Evolutionary conservation across 2,113 vertebrate species (phyloP).

Genomic region (Lates calcarifer): DNA sequence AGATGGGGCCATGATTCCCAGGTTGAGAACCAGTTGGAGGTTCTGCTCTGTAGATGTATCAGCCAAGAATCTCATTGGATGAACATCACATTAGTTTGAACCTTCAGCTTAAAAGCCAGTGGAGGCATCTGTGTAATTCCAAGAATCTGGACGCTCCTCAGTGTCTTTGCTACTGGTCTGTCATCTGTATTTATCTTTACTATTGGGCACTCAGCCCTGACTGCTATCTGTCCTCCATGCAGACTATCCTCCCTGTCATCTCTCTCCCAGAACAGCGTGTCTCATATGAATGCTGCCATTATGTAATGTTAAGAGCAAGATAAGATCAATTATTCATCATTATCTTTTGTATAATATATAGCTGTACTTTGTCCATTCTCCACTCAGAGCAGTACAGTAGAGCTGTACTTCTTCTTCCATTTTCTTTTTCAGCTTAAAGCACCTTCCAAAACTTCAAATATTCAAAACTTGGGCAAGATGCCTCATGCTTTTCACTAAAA

Average conservation of each 20-base stretch:
- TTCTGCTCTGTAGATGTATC: background rate
- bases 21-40: background rate
- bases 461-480: background rate
- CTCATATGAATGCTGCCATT: conserved; percentile 51
- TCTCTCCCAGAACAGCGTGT: conserved; percentile 43
- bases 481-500: background rate
- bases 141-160: background rate
- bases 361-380: conserved; percentile 30
- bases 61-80: background rate
- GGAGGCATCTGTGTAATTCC: background rate
- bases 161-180: background rate
- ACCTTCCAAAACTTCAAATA: background rate
- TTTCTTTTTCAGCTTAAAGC: too few species aligned
- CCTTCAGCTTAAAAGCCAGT: background rate
- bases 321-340: conserved; percentile 73
- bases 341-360: conserved; percentile 76
- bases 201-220: background rate
- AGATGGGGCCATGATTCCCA: too few species aligned
- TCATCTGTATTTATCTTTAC: background rate
- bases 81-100: background rate
- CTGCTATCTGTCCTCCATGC: conserved; percentile 15
- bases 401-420: too few species aligned
- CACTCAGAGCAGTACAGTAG: conserved; percentile 1
- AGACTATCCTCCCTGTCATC: conserved; percentile 19
- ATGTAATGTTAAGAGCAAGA: conserved; percentile 67